Percentiles rank a stretch among this genome's conserved stretches.
Evolutionary conservation across 1,140 invertebrate genomes (phyloP).

Genomic region (Zaprionus capensis): DNA sequence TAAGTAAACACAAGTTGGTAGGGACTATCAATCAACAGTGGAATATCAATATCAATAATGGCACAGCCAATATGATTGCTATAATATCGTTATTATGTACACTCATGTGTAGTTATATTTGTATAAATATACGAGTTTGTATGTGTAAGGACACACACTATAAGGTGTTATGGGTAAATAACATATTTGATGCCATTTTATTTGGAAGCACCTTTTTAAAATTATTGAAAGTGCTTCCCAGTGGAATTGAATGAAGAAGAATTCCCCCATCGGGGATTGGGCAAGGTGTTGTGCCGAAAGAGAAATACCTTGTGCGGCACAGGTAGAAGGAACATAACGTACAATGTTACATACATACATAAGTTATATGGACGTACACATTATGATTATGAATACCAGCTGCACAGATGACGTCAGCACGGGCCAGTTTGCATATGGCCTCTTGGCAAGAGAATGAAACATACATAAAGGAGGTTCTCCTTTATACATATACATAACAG

Average conservation of each 20-base stretch:
- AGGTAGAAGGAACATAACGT: neutral
- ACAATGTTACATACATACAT: neutral
- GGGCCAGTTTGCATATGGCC: conserved; percentile 40
- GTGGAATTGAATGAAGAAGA: no score
- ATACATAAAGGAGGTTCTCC: conserved; percentile 54
- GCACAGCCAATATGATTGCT: conserved; percentile 2
- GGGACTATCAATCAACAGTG: neutral
- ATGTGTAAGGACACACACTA: no score
- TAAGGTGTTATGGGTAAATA: no score
- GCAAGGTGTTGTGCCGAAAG: no score
- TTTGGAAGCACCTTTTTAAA: no score
- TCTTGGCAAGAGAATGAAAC: conserved; percentile 52
- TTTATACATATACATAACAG: neutral
- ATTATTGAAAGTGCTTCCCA: no score
- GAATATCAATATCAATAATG: conserved; percentile 8
- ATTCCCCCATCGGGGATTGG: no score
- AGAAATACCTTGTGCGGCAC: neutral
- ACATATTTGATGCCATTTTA: no score
- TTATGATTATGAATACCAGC: neutral
- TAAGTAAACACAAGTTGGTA: conserved; percentile 6
- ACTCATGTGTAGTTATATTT: neutral
- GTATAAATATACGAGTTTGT: neutral
- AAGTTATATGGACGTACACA: neutral
- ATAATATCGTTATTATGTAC: conserved; percentile 2
- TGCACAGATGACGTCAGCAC: conserved; percentile 62